phyloP scores from a whole-genome alignment of 2,113 vertebrate species.

The Vimba vimba region DNA sequence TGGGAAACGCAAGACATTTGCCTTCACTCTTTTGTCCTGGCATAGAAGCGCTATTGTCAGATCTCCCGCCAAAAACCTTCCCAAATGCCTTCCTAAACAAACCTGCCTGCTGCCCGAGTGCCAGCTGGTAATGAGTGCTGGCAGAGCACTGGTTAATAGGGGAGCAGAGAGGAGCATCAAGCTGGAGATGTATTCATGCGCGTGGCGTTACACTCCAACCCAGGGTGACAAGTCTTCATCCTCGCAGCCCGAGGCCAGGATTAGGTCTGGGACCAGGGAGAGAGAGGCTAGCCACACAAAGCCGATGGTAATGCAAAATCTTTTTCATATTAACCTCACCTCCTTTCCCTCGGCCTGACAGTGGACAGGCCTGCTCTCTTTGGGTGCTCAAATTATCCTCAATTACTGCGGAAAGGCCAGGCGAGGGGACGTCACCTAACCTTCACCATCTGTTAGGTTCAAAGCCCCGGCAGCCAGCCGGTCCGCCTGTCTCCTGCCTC shows the following conservation, averaged over 20 bases:
- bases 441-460: conserved; percentile 97
- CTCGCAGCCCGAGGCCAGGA: conserved; percentile 92
- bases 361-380: conserved; percentile 90
- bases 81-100: conserved; percentile 66
- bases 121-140: conserved; percentile 78
- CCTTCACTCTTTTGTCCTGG: conserved; percentile 74
- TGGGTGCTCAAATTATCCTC: conserved; percentile 96
- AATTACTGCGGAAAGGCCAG: conserved; percentile 95
- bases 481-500: conserved; percentile 83
- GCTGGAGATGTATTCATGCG: conserved; percentile 79
- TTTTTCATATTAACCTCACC: conserved; percentile 94
- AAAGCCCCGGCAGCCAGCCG: conserved; percentile 79
- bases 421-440: conserved; percentile 96
- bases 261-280: conserved; percentile 82
- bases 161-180: conserved; percentile 67
- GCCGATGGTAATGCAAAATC: conserved; percentile 88
- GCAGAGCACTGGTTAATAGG: conserved; percentile 80
- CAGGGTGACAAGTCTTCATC: conserved; percentile 81
- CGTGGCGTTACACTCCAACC: conserved; percentile 73
- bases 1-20: conserved; percentile 61
- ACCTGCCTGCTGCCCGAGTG: conserved; percentile 71
- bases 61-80: conserved; percentile 64
- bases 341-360: conserved; percentile 85
- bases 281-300: conserved; percentile 76
- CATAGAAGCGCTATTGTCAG: conserved; percentile 65